These are phyloP conservation scores for Diadegma fenestrale DNA, from an alignment of 2,888 invertebrate species.

Conservation along the genomic window DNA sequence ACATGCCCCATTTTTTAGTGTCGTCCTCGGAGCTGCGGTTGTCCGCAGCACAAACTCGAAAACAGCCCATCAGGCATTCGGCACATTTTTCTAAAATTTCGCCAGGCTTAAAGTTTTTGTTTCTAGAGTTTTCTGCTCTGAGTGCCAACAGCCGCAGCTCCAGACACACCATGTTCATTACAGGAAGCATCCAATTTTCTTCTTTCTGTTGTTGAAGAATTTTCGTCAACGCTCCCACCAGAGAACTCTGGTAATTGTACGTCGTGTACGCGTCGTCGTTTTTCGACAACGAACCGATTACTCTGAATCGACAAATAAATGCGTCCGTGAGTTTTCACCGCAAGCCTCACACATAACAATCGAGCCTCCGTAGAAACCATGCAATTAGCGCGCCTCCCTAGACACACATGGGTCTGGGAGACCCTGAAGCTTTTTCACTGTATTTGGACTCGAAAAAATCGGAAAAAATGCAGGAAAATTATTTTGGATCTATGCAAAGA, in stretches of 20 bases:
- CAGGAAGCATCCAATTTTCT: slow-evolving; percentile 98
- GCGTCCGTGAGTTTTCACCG: neutral
- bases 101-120: slow-evolving; percentile 86
- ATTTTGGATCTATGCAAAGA: no score
- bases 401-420: no score
- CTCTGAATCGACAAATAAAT: slow-evolving; percentile 82
- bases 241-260: slow-evolving; percentile 91
- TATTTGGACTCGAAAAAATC: no score
- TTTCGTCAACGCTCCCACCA: slow-evolving; percentile 92
- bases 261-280: slow-evolving; percentile 86
- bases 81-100: slow-evolving; percentile 97
- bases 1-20: slow-evolving; percentile 98
- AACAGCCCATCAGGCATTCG: slow-evolving; percentile 96
- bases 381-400: no score
- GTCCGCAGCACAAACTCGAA: slow-evolving; percentile 97
- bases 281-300: slow-evolving; percentile 85
- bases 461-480: no score
- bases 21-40: slow-evolving; percentile 95
- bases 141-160: slow-evolving; percentile 95
- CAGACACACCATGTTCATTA: slow-evolving; percentile 95
- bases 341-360: neutral
- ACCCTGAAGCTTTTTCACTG: no score
- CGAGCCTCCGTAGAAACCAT: neutral
- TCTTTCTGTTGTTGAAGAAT: slow-evolving; percentile 95
- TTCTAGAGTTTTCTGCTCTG: slow-evolving; percentile 89